Evolutionary conservation across 2,797 vertebrate genomes (phyloP).

Genomic region (Huso huso): DNA sequence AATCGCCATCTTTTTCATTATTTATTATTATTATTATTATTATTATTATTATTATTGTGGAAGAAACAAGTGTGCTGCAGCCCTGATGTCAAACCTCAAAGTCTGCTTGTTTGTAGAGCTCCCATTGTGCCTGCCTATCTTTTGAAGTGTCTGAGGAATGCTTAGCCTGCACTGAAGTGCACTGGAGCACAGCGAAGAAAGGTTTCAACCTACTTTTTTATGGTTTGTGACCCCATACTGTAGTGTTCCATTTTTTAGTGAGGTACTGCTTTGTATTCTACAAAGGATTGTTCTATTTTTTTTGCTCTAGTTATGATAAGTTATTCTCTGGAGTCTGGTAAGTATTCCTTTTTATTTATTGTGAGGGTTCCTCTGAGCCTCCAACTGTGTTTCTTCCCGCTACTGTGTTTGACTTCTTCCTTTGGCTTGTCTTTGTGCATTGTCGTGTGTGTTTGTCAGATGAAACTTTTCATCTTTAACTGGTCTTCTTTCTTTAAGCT

Average conservation of each 20-base stretch:
- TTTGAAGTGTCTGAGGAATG: constrained; percentile 57
- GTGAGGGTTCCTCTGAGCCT: not conserved
- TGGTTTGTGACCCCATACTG: constrained; percentile 10
- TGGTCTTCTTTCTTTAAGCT: no score
- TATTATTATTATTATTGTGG: constrained; percentile 16
- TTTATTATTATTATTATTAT: no score
- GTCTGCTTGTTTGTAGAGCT: constrained; percentile 23
- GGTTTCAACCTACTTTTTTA: constrained; percentile 21
- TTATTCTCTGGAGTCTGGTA: constrained; percentile 24
- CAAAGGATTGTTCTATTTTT: constrained; percentile 39
- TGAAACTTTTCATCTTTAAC: no score
- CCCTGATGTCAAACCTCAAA: constrained; percentile 24
- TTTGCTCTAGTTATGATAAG: constrained; percentile 48
- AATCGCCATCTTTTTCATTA: no score
- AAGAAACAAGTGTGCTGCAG: constrained; percentile 16
- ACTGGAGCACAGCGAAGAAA: constrained; percentile 28
- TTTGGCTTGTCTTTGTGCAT: constrained; percentile 21
- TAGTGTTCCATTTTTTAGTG: not conserved
- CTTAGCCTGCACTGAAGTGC: constrained; percentile 35
- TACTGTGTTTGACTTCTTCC: constrained; percentile 10
- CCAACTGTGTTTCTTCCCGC: constrained; percentile 2
- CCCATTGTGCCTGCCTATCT: constrained; percentile 39
- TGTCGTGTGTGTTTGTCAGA: constrained; percentile 29
- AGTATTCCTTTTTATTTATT: constrained; percentile 10
- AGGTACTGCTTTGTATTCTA: constrained; percentile 17